Conservation (phyloP, 2,113 vertebrate species). For the Gracilinanus agilis region DNA sequence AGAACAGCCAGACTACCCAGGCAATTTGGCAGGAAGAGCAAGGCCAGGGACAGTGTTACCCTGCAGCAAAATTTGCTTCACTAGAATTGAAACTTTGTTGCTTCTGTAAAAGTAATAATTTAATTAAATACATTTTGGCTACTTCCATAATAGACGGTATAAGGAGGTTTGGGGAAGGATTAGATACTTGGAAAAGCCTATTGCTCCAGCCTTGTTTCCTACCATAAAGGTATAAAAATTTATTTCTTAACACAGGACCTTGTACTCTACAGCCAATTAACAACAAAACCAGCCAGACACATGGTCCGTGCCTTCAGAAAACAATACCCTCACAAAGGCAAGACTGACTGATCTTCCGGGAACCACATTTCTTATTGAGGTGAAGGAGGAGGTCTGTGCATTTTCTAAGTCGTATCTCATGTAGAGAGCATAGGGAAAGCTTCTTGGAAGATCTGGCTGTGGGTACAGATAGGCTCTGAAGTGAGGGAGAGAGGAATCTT, state of each 20-base stretch:
- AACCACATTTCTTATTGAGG: not conserved
- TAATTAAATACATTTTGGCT: conserved; percentile 15
- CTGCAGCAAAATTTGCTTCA: not conserved
- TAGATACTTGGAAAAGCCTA: not conserved
- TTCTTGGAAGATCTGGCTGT: not conserved
- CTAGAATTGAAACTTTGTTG: not conserved
- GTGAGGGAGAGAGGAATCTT: not conserved
- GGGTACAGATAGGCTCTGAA: not conserved
- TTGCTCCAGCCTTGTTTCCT: not conserved
- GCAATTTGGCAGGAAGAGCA: not conserved
- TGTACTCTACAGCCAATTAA: not conserved
- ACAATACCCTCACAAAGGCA: not conserved
- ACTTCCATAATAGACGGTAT: not conserved
- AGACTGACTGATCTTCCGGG: not conserved
- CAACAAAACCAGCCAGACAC: not conserved
- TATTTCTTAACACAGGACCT: not conserved
- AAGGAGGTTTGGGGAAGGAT: conserved; percentile 1
- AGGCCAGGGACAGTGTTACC: not conserved
- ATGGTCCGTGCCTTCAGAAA: not conserved
- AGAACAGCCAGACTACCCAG: not conserved
- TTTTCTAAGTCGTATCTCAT: not conserved
- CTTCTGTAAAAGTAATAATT: not conserved
- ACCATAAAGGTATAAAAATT: not conserved
- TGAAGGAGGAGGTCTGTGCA: too few relatives aligned
- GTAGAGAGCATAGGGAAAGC: not conserved